These are phyloP conservation scores for Lepidurus couesii DNA, from an alignment of 1,140 invertebrate genomes.

Conservation along the genomic window DNA sequence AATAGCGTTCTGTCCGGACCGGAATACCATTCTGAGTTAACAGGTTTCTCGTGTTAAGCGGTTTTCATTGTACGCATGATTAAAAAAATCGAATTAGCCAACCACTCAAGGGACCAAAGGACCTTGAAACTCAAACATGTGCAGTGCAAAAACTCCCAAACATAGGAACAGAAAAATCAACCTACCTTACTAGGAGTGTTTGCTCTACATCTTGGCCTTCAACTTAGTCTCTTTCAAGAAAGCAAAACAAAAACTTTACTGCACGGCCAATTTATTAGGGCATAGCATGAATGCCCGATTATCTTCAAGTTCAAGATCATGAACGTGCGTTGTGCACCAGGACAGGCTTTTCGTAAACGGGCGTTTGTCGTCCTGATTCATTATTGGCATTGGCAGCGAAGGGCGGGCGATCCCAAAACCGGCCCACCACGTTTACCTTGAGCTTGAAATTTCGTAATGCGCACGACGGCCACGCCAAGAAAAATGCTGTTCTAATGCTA, in stretches of 20 bases:
- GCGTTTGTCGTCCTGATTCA: not conserved
- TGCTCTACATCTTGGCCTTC: not conserved
- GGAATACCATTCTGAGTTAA: too few relatives aligned
- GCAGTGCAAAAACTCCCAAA: too few relatives aligned
- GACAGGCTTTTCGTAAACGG: not conserved
- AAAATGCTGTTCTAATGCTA: too few relatives aligned
- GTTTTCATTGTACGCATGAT: too few relatives aligned
- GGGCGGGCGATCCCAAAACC: too few relatives aligned
- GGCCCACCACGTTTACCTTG: too few relatives aligned
- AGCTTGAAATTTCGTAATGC: too few relatives aligned
- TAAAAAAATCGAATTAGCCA: not conserved
- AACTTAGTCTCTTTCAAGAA: not conserved
- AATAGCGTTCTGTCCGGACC: too few relatives aligned
- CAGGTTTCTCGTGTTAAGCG: too few relatives aligned
- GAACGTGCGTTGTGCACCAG: not conserved
- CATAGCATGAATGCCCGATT: not conserved
- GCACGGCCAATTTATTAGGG: not conserved
- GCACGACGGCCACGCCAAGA: too few relatives aligned
- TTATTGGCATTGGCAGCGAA: not conserved
- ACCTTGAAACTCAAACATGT: not conserved
- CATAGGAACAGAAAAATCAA: too few relatives aligned
- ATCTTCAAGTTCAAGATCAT: slow-evolving; percentile 2
- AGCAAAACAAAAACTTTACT: not conserved
- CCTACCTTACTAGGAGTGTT: not conserved
- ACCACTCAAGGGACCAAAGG: not conserved